A percentile compares a stretch with the other conserved stretches of the same genome.
phyloP scores from a whole-genome alignment of 2,113 vertebrate genomes.

The Ceyx margarethae region DNA sequence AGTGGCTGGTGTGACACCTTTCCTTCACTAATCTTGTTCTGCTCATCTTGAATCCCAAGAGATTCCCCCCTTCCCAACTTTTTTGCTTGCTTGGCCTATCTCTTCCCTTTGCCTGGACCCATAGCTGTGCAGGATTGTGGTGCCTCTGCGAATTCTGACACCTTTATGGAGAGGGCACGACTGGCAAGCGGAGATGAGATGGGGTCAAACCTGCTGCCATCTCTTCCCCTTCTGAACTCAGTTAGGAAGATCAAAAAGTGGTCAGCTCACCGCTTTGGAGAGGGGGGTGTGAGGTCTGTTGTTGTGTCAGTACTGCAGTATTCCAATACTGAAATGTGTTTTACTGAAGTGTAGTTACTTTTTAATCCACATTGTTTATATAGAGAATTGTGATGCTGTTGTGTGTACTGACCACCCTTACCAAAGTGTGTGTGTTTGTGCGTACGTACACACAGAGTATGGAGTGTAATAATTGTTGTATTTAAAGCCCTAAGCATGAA shows the following conservation, averaged over 20 bases:
- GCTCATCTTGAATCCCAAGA: not conserved
- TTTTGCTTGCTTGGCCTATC: not conserved
- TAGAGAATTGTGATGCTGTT: not conserved
- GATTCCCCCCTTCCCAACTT: accelerated
- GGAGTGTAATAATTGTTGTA: not conserved
- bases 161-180: not conserved
- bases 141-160: not conserved
- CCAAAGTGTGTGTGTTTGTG: not conserved
- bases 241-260: not conserved
- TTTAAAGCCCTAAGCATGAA: not conserved
- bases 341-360: not conserved
- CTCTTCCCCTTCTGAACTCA: not conserved
- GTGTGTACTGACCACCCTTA: not conserved
- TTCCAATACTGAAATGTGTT: not conserved
- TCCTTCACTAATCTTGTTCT: not conserved
- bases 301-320: not conserved
- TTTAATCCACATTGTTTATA: not conserved
- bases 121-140: accelerated
- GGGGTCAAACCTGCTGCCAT: not conserved
- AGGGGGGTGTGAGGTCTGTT: not conserved
- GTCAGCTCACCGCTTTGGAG: accelerated
- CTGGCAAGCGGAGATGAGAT: not conserved
- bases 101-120: not conserved
- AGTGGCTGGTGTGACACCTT: not conserved
- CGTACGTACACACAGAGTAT: accelerated